phyloP scores from a whole-genome alignment of 53 echinoderm and acorn worm genomes.

The Actinopyga echinites region DNA sequence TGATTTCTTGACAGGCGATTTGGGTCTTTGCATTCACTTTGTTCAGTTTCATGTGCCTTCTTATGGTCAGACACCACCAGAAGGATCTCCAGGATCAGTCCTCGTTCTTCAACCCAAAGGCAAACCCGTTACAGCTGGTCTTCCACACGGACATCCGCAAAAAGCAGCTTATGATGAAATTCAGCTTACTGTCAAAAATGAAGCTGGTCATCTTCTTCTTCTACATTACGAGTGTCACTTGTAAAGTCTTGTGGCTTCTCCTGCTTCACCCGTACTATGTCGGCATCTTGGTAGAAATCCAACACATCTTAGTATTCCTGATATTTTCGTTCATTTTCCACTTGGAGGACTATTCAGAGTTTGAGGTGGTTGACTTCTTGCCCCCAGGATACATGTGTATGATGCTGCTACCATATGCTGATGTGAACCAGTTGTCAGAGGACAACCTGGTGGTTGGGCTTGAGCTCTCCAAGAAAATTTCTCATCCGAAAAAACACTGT shows the following conservation, averaged over 20 bases:
- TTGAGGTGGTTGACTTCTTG: constrained; percentile 11
- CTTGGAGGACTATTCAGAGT: constrained; percentile 31
- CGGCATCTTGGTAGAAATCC: constrained; percentile 18
- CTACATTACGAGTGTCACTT: not conserved
- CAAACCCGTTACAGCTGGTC: constrained; percentile 23
- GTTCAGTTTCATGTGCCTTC: constrained; percentile 21
- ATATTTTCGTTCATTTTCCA: constrained; percentile 3
- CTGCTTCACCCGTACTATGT: constrained; percentile 22
- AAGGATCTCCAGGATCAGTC: not conserved
- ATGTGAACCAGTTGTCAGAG: constrained; percentile 14
- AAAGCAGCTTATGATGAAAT: constrained; percentile 41
- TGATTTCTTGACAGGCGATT: not conserved
- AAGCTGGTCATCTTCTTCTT: constrained; percentile 16
- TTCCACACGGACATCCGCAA: constrained; percentile 30
- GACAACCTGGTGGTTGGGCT: constrained; percentile 14
- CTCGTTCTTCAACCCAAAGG: constrained; percentile 1
- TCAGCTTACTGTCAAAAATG: constrained; percentile 18
- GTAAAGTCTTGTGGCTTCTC: constrained; percentile 22
- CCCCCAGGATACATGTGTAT: constrained; percentile 18
- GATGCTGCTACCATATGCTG: constrained; percentile 32
- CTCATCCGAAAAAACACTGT: too few species aligned
- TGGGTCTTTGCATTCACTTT: constrained; percentile 27
- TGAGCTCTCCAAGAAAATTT: too few species aligned
- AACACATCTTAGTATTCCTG: constrained; percentile 11
- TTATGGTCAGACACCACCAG: constrained; percentile 19